Conservation (phyloP, 2,888 invertebrate genomes). For the Phytoseiulus persimilis region DNA sequence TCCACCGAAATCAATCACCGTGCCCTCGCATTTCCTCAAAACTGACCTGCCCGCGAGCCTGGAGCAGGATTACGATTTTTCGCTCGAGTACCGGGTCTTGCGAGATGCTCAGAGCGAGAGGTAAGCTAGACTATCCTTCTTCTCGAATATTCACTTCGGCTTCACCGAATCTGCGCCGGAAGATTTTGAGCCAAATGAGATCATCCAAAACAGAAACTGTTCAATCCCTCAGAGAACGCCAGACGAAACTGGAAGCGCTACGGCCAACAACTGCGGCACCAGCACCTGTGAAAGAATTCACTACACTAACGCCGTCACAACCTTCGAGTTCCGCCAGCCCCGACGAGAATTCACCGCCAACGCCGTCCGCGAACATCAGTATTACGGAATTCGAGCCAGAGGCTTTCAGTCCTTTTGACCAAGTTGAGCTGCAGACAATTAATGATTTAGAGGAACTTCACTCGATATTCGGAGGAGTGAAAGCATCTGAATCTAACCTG, state of each 20-base stretch:
- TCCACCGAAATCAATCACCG: slow-evolving; percentile 10
- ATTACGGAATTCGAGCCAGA: slow-evolving; percentile 73
- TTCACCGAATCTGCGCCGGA: too few relatives aligned
- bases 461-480: slow-evolving; percentile 57
- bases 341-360: not conserved
- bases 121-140: not conserved
- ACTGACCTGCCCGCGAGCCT: slow-evolving; percentile 1
- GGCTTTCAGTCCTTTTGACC: slow-evolving; percentile 85
- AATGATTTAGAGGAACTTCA: slow-evolving; percentile 85
- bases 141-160: not conserved
- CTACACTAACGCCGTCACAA: not conserved
- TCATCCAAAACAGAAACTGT: too few relatives aligned
- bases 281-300: not conserved
- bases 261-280: not conserved
- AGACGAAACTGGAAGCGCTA: not conserved
- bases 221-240: not conserved
- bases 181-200: too few relatives aligned
- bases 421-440: slow-evolving; percentile 79
- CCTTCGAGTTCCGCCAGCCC: slow-evolving; percentile 7
- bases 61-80: slow-evolving; percentile 59
- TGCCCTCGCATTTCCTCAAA: slow-evolving; percentile 17
- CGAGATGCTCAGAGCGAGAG: slow-evolving; percentile 57
- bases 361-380: not conserved
- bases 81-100: slow-evolving; percentile 64
- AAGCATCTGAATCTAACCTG: not conserved